These are phyloP conservation scores for Characodon lateralis DNA, from an alignment of 2,797 vertebrate genomes.

Conservation along the genomic window DNA sequence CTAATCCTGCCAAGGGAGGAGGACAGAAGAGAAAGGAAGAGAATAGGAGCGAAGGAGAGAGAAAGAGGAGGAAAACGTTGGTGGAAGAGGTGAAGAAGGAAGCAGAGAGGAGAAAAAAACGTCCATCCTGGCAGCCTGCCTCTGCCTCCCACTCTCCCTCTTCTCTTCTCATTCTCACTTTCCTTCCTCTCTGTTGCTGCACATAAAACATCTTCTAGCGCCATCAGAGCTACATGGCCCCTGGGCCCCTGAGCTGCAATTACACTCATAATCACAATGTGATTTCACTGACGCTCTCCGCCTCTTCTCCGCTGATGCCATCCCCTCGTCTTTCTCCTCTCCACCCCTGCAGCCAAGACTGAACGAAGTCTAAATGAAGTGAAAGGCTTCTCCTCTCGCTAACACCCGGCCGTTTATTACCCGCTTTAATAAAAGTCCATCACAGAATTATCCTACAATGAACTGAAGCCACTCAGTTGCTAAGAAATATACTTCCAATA, in stretches of 20 bases:
- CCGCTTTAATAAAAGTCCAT: constrained; percentile 85
- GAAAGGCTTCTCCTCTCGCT: constrained; percentile 85
- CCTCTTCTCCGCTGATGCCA: constrained; percentile 78
- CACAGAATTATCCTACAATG: constrained; percentile 69
- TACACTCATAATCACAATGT: constrained; percentile 92
- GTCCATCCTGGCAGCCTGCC: constrained; percentile 61
- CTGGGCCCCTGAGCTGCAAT: constrained; percentile 91
- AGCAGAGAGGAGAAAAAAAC: constrained; percentile 38
- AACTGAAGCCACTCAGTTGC: constrained; percentile 60
- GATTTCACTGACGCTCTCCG: constrained; percentile 85
- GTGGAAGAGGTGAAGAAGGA: constrained; percentile 22
- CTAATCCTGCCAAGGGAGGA: constrained; percentile 94
- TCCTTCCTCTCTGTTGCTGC: constrained; percentile 55
- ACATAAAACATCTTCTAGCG: constrained; percentile 89
- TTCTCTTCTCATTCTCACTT: constrained; percentile 50
- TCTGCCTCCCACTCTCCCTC: constrained; percentile 58
- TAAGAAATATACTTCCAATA: constrained; percentile 65
- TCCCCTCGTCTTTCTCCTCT: constrained; percentile 61
- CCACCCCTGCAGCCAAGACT: constrained; percentile 71
- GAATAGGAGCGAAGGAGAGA: constrained; percentile 40
- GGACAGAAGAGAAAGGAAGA: constrained; percentile 83
- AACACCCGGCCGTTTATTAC: constrained; percentile 85
- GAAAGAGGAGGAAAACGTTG: constrained; percentile 32
- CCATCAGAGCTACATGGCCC: constrained; percentile 89
- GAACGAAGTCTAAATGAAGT: constrained; percentile 94